These are phyloP conservation scores for Gallinago solitaria DNA, from an alignment of 2,797 vertebrate genomes.

Conservation along the genomic window DNA sequence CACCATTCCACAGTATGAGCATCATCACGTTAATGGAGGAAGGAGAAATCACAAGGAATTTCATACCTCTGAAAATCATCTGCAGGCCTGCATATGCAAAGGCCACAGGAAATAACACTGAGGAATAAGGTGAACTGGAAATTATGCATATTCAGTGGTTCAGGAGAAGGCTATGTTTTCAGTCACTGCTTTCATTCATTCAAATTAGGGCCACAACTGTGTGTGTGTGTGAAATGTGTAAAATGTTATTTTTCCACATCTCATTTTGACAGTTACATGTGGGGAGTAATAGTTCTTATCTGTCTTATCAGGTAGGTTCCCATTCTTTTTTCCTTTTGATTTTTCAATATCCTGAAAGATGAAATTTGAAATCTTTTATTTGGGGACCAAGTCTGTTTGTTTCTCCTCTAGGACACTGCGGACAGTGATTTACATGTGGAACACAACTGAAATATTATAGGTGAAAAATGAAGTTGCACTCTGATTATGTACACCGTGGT, in stretches of 20 bases:
- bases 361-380: background rate
- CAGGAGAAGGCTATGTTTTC: background rate
- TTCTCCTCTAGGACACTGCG: background rate
- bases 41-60: background rate
- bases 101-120: background rate
- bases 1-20: background rate
- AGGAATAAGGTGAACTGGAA: background rate
- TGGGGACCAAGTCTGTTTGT: background rate
- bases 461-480: background rate
- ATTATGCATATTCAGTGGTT: background rate
- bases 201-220: rapidly evolving
- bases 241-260: background rate
- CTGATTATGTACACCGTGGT: background rate
- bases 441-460: background rate
- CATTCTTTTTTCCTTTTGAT: background rate
- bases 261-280: background rate
- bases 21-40: background rate
- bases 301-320: background rate
- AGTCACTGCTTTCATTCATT: background rate
- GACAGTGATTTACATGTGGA: background rate
- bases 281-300: background rate
- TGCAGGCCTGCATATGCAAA: background rate
- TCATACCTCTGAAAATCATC: background rate
- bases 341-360: background rate
- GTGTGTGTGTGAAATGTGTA: background rate